Evolutionary conservation across 23 tunicate genomes (phyloP), one percentile per base, ranked within the genome.

Genomic region (Corella eumyota): DNA sequence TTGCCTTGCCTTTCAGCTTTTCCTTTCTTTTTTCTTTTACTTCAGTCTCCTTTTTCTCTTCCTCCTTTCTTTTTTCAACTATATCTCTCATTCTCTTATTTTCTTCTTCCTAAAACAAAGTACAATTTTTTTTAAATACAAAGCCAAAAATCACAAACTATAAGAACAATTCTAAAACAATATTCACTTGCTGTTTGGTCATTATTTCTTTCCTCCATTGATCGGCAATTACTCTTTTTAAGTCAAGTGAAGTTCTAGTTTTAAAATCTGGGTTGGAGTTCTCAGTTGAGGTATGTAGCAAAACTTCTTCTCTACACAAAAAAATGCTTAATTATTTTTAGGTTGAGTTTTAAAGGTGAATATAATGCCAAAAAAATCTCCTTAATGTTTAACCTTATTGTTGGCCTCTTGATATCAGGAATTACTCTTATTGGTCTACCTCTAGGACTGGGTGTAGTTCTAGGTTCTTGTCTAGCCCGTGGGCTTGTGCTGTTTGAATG

Each of bases 121-220:
- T 40, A 40, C 15, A 15, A 9, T 40, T 40, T 40, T 40, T 11
- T 15, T 15, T 40, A 40, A 9, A 9, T 40, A 40, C 13, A 40
- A 40, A 15, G 15, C 48, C 48, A 40, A 15, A 40, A 15, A 11
- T 40, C 15, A 9, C 48, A 40, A 40, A 40, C 11, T 15, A 9
- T 9, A 40, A 40, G 15, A 40, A 9, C 48, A 11, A 19, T 7
- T 51, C 57, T 7, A 6, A 40, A 40, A 40, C 48, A 40, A 40
- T 9, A 23, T 35, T 46, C 0, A 67, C 83, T 50, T 74, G 34
- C 29, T 84, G 83, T 57, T 56, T 62, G 33, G 44, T 36, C 36
- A 84, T 63, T 61, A 84, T 31, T 44, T 84, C 72, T 58, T 84
- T 84, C 47, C 83, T 69, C 94, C 94, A 84, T 54, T 84, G 94